Percentiles rank a stretch among this genome's conserved stretches.
phyloP scores from a whole-genome alignment of 2,888 invertebrate species.

The Lithodes maja region DNA sequence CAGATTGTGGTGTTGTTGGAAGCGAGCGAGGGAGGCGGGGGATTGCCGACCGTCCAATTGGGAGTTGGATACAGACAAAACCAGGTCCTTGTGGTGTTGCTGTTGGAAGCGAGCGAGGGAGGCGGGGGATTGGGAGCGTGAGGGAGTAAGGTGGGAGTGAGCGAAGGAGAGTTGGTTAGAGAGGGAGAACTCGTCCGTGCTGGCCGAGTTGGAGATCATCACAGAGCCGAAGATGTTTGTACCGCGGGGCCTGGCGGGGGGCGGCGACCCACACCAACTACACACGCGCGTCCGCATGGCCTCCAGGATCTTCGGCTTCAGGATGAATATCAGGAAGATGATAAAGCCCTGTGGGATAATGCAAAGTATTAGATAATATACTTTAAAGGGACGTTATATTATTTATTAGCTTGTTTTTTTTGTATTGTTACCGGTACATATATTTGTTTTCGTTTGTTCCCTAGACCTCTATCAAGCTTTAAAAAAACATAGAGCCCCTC shows the following conservation, averaged over 20 bases:
- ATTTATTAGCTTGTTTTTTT: no score
- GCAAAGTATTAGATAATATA: neutral
- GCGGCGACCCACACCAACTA: constrained; percentile 55
- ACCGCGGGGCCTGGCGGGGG: constrained; percentile 60
- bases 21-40: constrained; percentile 37
- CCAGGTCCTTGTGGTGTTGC: constrained; percentile 19
- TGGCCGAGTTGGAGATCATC: constrained; percentile 51
- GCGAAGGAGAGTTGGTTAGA: constrained; percentile 60
- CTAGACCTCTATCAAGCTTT: no score
- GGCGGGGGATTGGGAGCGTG: constrained; percentile 38
- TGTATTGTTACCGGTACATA: no score
- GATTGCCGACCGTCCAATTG: neutral
- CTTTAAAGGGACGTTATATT: no score
- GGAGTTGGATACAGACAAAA: constrained; percentile 22
- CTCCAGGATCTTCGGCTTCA: constrained; percentile 70
- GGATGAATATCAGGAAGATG: constrained; percentile 71
- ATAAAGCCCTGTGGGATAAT: constrained; percentile 67
- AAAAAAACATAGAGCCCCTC: no score
- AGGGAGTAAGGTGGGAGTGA: constrained; percentile 40
- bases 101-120: constrained; percentile 37
- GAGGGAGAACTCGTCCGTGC: constrained; percentile 59
- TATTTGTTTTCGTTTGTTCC: no score
- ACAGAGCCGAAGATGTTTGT: constrained; percentile 59
- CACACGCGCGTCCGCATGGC: constrained; percentile 64
- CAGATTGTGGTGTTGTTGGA: constrained; percentile 12